Base-by-base conservation (phyloP, 2,113 vertebrate genomes). In the Elanoides forficatus region DNA sequence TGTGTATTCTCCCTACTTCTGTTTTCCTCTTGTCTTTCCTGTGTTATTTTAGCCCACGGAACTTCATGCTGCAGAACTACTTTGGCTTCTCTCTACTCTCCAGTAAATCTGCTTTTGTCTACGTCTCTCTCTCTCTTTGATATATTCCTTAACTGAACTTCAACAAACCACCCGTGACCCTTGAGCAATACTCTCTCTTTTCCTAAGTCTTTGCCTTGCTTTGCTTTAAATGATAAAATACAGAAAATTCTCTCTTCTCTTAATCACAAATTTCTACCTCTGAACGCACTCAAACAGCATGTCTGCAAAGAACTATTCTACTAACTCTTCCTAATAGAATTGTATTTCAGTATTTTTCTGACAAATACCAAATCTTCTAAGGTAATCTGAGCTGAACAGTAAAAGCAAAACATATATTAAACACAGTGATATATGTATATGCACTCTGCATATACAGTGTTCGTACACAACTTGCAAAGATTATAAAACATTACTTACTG, bases 391-490 rank as follows among this genome's bases (percentile, higher is more conserved):
- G 48, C 48, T 30, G 23, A 68, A 2, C 7, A 60, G 19, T 3
- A 11, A 53, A 22, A 65, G 23, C n/a, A 17, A 34, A 13, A 21
- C 0, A 0, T 7, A 2, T 7, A 9, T 19, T 78, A 30, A n/a
- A 56, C 10, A 3, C 1, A 23, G 40, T 2, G 23, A 38, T 5
- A 4, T 12, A 16, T 0, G 4, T 19, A 8, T 1, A 30, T 4
- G 11, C 29, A 2, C 40, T 13, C 10, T 14, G n/a, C 21, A 22
- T 6, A 7, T 6, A 10, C 1, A 5, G 8, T 2, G 17, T 6
- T n/a, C 4, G 9, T 14, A 29, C 47, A 19, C 79, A 53, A 4
- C 27, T 5, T 10, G 29, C n/a, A 17, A 14, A 36, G 47, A 5
- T 8, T 5, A 15, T 1, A 15, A 36, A 59, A 1, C 32, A 2